phyloP scores from a whole-genome alignment of 2,797 vertebrate species.

The Micromesistius poutassou region DNA sequence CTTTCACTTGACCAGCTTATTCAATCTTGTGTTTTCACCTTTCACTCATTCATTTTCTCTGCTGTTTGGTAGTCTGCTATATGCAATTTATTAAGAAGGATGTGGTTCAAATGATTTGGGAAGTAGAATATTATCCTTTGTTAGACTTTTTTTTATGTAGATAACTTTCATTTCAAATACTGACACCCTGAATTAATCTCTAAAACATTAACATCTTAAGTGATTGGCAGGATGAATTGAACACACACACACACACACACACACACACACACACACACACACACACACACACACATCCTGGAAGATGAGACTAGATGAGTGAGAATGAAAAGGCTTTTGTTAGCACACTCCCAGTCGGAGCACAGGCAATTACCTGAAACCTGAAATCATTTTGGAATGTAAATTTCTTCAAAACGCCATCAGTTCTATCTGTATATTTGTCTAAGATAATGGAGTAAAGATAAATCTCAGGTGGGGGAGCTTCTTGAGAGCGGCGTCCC shows the following conservation, averaged over 20 bases:
- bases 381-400: slow-evolving; percentile 27
- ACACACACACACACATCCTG: neutral
- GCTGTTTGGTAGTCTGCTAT: neutral
- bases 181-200: neutral
- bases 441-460: slow-evolving; percentile 25
- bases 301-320: neutral
- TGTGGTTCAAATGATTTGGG: neutral
- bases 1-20: neutral
- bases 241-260: slow-evolving; percentile 9
- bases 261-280: slow-evolving; percentile 10
- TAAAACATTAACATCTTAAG: neutral
- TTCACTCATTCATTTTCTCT: neutral
- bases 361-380: slow-evolving; percentile 25
- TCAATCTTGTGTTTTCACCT: neutral
- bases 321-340: slow-evolving; percentile 1
- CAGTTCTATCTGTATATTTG: slow-evolving; percentile 36
- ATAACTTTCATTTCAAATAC: neutral
- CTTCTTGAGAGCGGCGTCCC: slow-evolving; percentile 7
- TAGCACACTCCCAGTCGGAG: slow-evolving; percentile 13
- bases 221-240: neutral
- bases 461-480: neutral
- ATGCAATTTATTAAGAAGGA: neutral
- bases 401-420: slow-evolving; percentile 23
- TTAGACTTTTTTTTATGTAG: slow-evolving; percentile 1
- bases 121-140: neutral